Base-by-base conservation (phyloP, 2,888 invertebrate genomes). In the Caradrina clavipalpis region DNA sequence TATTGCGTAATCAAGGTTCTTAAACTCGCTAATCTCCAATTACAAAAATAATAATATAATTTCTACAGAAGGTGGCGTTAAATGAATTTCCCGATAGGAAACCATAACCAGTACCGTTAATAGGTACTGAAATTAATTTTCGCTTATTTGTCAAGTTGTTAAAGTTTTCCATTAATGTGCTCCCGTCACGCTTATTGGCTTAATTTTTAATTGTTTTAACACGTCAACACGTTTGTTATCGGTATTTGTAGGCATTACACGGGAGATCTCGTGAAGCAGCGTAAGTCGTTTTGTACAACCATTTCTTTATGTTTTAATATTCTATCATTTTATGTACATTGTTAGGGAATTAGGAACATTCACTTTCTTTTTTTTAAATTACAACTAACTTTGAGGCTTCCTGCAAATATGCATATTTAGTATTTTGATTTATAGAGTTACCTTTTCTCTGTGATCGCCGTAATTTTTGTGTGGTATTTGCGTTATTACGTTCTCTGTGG, bases 121-220 rank as follows among this genome's bases (percentile, higher is more conserved):
- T 92, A 17, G 45, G 17, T 17, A 91, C 82, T 84, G 89, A 93
- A 93, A 92, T 94, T 91, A 94, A 93, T 94, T 93, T 93, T 90
- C 88, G 89, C 90, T 89, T 89, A 93, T 90, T 94, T 95, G 94
- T 94, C 88, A 95, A 93, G 89, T 92, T 93, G 94, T 95, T 91
- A 94, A 94, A 89, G 88, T 89, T 76, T 73, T 62, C 75, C 81
- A 88, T 89, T 94, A 91, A 95, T 90, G 89, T 85, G 83, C 68
- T 91, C 73, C 63, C 88, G 95, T 88, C 88, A 95, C 94, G 95
- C 89, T 81, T 87, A 86, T 88, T 93, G 92, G 78, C 90, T 93
- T 94, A 91, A 94, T 94, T 90, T 92, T 87, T 84, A 86, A 86
- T 84, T 84, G 84, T 74, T 84, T 81, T 84, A 78, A 80, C 80